Evolutionary conservation across 2,888 invertebrate genomes (phyloP).

Genomic region (Operophtera brumata): DNA sequence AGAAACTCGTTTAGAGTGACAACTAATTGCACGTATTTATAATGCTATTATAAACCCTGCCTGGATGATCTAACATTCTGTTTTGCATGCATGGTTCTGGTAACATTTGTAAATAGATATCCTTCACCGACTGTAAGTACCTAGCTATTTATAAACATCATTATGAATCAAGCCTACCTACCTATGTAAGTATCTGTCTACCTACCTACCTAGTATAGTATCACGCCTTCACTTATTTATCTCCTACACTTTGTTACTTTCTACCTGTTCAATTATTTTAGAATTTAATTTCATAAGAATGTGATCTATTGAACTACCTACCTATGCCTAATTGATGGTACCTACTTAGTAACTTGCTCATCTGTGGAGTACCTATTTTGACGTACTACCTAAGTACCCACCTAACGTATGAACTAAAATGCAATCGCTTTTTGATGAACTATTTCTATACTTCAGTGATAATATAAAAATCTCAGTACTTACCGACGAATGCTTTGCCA

Average conservation of each 20-base stretch:
- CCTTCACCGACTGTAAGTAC: conserved; percentile 13
- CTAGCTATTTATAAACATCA: conserved; percentile 9
- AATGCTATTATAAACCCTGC: conserved; percentile 15
- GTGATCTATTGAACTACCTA: too few species aligned
- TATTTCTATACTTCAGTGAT: too few species aligned
- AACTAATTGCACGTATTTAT: conserved; percentile 14
- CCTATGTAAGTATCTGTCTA: conserved; percentile 10
- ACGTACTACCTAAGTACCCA: too few species aligned
- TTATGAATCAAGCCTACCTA: conserved; percentile 3
- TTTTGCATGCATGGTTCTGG: conserved; percentile 11
- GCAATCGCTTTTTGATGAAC: too few species aligned
- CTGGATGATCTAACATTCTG: conserved; percentile 14
- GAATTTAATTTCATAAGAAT: not conserved
- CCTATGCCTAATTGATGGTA: too few species aligned
- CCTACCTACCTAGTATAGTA: not conserved
- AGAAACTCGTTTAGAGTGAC: not conserved
- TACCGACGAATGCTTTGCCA: too few species aligned
- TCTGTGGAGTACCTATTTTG: too few species aligned
- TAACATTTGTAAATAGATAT: conserved; percentile 14
- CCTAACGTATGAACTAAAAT: too few species aligned
- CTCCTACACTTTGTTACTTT: not conserved
- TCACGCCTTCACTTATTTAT: not conserved
- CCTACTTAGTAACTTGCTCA: too few species aligned
- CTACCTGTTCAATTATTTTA: not conserved
- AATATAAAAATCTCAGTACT: too few species aligned